Percentiles rank a stretch among this genome's conserved stretches.
Conservation (phyloP, 2,797 vertebrate genomes). For the Huso huso region DNA sequence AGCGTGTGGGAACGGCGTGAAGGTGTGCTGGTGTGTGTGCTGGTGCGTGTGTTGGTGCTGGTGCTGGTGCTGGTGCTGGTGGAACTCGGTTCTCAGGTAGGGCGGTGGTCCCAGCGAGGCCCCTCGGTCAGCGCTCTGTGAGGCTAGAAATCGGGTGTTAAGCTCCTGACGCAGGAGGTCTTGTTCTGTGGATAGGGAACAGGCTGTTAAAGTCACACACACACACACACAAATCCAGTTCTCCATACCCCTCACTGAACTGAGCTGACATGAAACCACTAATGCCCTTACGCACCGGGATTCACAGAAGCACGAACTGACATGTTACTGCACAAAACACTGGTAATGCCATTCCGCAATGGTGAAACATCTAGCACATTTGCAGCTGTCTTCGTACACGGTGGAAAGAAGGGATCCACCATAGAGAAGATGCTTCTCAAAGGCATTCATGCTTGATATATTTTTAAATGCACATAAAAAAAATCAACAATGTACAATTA, state of each 20-base stretch:
- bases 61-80: slow-evolving; percentile 91
- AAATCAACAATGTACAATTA: too few species aligned
- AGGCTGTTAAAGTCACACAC: slow-evolving; percentile 5
- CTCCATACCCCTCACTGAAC: background rate
- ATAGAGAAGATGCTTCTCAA: slow-evolving; percentile 5
- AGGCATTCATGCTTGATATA: too few species aligned
- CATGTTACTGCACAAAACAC: slow-evolving; percentile 25
- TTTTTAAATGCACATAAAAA: too few species aligned
- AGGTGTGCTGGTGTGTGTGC: slow-evolving; percentile 98
- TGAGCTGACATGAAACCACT: slow-evolving; percentile 25
- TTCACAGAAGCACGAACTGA: slow-evolving; percentile 28
- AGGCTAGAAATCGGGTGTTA: slow-evolving; percentile 94
- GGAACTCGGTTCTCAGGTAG: slow-evolving; percentile 96
- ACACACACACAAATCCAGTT: background rate
- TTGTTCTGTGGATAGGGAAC: slow-evolving; percentile 67
- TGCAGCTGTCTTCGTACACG: background rate
- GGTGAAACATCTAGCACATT: slow-evolving; percentile 1
- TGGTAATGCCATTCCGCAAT: slow-evolving; percentile 14
- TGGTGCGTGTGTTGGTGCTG: slow-evolving; percentile 98
- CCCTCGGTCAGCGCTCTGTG: slow-evolving; percentile 87
- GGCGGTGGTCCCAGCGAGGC: slow-evolving; percentile 83
- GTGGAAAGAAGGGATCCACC: background rate
- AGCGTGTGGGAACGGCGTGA: slow-evolving; percentile 91
- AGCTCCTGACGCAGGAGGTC: slow-evolving; percentile 94
- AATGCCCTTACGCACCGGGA: slow-evolving; percentile 20